Percentiles rank a stretch among this genome's conserved stretches.
phyloP scores from a whole-genome alignment of 1,140 invertebrate genomes.

The Semibalanus balanoides region DNA sequence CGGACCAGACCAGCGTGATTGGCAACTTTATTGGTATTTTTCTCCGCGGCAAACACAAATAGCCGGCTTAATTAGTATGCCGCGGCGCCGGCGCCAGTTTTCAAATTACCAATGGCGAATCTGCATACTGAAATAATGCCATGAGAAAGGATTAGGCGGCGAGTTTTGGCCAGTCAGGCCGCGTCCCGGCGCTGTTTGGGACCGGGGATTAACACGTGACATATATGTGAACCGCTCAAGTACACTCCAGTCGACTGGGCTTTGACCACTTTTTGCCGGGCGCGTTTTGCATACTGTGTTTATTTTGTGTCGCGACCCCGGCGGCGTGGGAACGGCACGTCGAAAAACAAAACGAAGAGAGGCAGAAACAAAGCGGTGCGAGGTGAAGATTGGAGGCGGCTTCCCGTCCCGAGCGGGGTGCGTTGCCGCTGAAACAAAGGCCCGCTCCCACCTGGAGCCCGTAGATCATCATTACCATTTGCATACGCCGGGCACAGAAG shows the following conservation, averaged over 20 bases:
- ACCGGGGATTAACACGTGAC: not conserved
- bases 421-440: not conserved
- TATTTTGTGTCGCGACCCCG: not conserved
- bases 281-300: not conserved
- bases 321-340: not conserved
- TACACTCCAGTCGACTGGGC: not conserved
- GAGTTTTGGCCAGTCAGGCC: not conserved
- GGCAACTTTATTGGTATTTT: not conserved
- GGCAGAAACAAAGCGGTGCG: not conserved
- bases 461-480: constrained; percentile 2
- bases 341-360: not conserved
- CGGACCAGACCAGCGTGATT: not conserved
- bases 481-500: not conserved
- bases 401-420: too few relatives aligned
- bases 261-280: not conserved
- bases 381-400: not conserved
- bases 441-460: not conserved
- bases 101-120: not conserved
- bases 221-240: not conserved
- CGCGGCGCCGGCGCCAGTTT: not conserved
- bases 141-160: constrained; percentile 1
- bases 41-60: not conserved
- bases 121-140: not conserved
- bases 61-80: not conserved
- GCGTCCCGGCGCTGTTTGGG: not conserved